Evolutionary conservation across 2,797 vertebrate species (phyloP).

Genomic region (Sebastes steindachneri): DNA sequence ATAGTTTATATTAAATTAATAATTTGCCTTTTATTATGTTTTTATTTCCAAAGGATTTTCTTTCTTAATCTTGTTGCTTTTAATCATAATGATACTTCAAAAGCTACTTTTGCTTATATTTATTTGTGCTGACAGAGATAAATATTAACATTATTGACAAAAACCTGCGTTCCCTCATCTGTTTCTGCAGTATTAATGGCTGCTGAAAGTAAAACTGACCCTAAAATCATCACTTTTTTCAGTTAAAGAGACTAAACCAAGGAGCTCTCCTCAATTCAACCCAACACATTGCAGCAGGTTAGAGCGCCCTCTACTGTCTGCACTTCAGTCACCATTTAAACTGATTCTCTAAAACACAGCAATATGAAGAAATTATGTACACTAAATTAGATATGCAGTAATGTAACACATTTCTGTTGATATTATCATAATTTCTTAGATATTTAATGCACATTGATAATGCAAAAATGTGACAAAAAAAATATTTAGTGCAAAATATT

Average conservation of each 20-base stretch:
- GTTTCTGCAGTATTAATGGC: neutral
- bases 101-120: neutral
- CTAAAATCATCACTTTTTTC: neutral
- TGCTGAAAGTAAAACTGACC: slow-evolving; percentile 13
- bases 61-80: neutral
- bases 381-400: neutral
- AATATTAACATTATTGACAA: fast-evolving
- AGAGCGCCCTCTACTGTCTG: slow-evolving; percentile 83
- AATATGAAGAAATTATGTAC: neutral
- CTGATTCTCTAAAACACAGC: neutral
- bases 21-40: neutral
- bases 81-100: no score
- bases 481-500: neutral
- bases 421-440: no score
- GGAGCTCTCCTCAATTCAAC: neutral
- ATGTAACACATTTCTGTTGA: neutral
- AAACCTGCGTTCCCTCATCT: fast-evolving
- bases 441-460: neutral
- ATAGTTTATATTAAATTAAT: neutral
- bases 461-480: neutral
- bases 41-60: no score
- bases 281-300: slow-evolving; percentile 40
- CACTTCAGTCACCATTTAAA: neutral
- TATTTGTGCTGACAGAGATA: neutral
- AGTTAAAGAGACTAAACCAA: neutral